These are phyloP conservation scores for Picus viridis DNA, from an alignment of 2,797 vertebrate genomes.

Conservation along the genomic window DNA sequence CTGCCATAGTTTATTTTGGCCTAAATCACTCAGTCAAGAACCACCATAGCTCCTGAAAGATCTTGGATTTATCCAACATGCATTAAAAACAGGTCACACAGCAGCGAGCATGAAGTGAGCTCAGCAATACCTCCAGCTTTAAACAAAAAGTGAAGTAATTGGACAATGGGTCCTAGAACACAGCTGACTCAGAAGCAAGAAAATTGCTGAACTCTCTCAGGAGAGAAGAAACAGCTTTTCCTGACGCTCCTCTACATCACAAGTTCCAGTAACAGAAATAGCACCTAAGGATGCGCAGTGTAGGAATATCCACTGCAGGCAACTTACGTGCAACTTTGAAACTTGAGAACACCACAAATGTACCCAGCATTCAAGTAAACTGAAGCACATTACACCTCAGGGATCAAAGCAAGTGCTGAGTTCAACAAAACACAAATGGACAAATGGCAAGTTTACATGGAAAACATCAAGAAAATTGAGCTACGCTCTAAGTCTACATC, in stretches of 20 bases:
- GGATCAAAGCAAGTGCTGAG: not conserved
- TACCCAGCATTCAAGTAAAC: not conserved
- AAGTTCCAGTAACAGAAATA: not conserved
- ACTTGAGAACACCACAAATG: not conserved
- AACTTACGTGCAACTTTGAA: not conserved
- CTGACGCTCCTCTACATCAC: not conserved
- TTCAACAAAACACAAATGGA: not conserved
- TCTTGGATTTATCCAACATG: not conserved
- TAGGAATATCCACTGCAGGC: not conserved
- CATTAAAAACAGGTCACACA: not conserved
- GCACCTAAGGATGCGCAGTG: not conserved
- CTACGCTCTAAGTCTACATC: not conserved
- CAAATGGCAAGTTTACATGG: not conserved
- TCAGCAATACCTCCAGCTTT: not conserved
- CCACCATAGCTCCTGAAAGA: not conserved
- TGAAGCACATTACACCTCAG: not conserved
- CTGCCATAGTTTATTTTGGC: not conserved
- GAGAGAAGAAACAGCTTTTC: not conserved
- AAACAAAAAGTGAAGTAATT: not conserved
- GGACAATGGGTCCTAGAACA: not conserved
- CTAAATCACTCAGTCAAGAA: not conserved
- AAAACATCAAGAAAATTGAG: not conserved
- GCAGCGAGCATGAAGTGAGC: not conserved
- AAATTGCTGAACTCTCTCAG: not conserved
- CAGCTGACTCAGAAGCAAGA: not conserved